Conservation (phyloP, 1,140 invertebrate species). For the Lordiphosa mommai region DNA sequence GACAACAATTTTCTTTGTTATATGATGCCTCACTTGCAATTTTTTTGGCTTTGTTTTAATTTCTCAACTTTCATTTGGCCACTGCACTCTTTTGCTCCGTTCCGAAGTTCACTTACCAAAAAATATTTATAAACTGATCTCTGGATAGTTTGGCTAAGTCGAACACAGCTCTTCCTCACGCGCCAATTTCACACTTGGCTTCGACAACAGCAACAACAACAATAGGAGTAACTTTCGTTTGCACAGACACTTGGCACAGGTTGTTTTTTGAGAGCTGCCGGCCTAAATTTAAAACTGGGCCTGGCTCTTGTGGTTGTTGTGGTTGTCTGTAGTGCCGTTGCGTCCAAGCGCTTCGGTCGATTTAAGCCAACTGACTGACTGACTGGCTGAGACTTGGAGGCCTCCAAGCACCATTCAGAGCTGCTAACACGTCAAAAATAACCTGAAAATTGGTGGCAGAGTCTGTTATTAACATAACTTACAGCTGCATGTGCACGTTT, state of each 20-base stretch:
- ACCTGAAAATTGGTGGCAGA: constrained; percentile 32
- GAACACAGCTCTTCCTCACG: constrained; percentile 22
- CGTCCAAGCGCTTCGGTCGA: constrained; percentile 63
- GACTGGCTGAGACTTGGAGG: constrained; percentile 25
- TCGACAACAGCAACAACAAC: constrained; percentile 10
- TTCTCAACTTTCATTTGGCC: constrained; percentile 28
- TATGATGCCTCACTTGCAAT: constrained; percentile 1
- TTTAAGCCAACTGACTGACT: constrained; percentile 57
- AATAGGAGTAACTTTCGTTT: constrained; percentile 22
- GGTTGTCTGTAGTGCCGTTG: constrained; percentile 9
- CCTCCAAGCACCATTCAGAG: constrained; percentile 13
- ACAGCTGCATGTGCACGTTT: constrained; percentile 33
- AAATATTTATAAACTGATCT: neutral
- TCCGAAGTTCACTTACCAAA: constrained; percentile 27
- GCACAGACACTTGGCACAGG: constrained; percentile 8
- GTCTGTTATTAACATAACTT: constrained; percentile 43
- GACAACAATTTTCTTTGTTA: neutral
- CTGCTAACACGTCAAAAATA: constrained; percentile 67
- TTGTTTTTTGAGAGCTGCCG: constrained; percentile 13
- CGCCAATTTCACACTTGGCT: constrained; percentile 38
- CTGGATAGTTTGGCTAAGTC: too few species aligned
- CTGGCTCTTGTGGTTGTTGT: constrained; percentile 8
- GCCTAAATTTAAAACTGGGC: constrained; percentile 11
- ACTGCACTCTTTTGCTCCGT: neutral
- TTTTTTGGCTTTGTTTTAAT: constrained; percentile 11